Evolutionary conservation across 2,113 vertebrate genomes (phyloP), one percentile per base, ranked within the genome.

Genomic region (Mesocricetus auratus): DNA sequence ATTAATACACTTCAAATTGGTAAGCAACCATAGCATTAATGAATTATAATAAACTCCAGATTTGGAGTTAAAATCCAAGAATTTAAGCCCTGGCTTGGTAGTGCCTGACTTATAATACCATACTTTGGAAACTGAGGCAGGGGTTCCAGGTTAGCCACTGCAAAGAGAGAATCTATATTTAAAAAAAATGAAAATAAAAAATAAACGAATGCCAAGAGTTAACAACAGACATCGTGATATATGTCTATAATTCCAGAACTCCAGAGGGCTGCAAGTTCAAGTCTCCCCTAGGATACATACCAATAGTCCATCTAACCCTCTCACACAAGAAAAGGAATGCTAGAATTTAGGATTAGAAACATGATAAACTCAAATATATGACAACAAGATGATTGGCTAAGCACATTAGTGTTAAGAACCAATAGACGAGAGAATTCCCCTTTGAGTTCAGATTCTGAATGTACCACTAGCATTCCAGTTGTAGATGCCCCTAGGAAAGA

Each of bases 391-490:
- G 78, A 33, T 26, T n/a, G 50, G 5, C 68, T 60, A 71, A 64
- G 26, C 75, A 87, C 11, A 12, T 22, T 33, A 7, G 2, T n/a
- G 31, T 29, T 74, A 69, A 92, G 10, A 58, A 7, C 10, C 24
- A 29, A 42, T 3, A 11, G 22, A 26, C 33, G 36, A 66, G 21
- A 87, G 3, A 60, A 56, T 26, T 4, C 56, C 9, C 42, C 16
- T 86, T 42, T 58, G 10, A 73, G 53, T 39, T 95, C 42, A n/a
- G 74, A 75, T 75, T 93, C 39, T 68, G 74, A 77, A 60, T 93
- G 42, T 77, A 21, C 56, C 31, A 47, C 17, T 16, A 39, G 50
- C 58, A 39, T 64, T 53, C 7, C 42, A 83, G 36, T 22, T 50
- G 5, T 45, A 42, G n/a, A 50, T 24, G 36, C 1, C 21, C 15